Evolutionary conservation across 2,113 vertebrate genomes (phyloP).

Genomic region (Geococcyx californianus): DNA sequence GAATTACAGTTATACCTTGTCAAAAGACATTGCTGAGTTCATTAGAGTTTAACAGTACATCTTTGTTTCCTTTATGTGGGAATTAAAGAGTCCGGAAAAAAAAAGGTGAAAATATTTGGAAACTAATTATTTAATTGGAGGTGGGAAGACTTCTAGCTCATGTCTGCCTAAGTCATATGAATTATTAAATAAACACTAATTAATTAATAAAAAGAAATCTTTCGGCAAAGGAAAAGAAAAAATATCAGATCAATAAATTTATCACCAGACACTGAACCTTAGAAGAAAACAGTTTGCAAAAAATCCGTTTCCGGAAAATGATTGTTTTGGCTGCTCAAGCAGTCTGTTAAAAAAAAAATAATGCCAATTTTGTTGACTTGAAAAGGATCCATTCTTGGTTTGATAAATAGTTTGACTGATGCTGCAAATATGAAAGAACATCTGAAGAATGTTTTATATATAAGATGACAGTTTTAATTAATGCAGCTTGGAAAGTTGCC

Average conservation of each 20-base stretch:
- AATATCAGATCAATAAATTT: neutral
- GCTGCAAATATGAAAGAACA: neutral
- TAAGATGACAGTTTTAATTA: neutral
- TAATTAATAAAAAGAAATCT: neutral
- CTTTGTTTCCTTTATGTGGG: no score
- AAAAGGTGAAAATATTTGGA: neutral
- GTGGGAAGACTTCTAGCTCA: neutral
- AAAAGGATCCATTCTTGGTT: neutral
- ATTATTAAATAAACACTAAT: neutral
- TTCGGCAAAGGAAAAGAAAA: neutral
- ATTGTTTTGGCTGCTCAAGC: neutral
- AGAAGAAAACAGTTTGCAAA: neutral
- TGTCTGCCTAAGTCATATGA: neutral
- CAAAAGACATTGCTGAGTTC: no score
- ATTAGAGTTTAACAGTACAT: no score
- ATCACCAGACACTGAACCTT: neutral
- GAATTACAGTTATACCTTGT: neutral
- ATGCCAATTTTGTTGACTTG: neutral
- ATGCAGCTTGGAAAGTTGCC: neutral
- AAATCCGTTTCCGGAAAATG: neutral
- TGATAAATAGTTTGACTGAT: neutral
- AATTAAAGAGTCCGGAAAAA: neutral
- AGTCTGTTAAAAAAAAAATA: neutral
- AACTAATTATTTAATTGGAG: neutral
- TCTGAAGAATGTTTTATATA: neutral